Conservation (phyloP, 2,113 vertebrate species). For the Tachycineta bicolor region DNA sequence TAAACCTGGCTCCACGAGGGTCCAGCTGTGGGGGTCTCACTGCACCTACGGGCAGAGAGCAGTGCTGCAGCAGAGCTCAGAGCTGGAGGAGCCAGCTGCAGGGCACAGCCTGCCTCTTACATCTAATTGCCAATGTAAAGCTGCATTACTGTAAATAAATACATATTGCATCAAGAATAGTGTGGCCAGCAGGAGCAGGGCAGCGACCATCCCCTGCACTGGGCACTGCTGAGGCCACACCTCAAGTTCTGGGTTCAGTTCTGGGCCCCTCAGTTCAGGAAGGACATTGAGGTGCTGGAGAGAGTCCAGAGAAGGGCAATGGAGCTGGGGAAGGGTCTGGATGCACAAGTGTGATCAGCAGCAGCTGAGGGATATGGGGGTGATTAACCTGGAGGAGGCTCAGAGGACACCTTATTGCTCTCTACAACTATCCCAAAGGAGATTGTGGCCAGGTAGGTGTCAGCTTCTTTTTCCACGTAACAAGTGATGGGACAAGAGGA, state of each 20-base stretch:
- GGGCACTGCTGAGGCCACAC: fast-evolving
- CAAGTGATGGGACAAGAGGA: background rate
- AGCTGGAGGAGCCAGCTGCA: background rate
- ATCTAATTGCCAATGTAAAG: background rate
- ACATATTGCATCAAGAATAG: background rate
- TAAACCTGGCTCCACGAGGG: background rate
- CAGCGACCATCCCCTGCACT: fast-evolving
- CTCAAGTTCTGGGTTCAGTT: background rate
- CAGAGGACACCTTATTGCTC: fast-evolving
- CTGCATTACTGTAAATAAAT: background rate
- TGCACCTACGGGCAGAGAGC: background rate
- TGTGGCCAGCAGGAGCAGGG: background rate
- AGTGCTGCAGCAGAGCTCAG: background rate
- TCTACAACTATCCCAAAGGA: background rate
- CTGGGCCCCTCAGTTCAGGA: fast-evolving
- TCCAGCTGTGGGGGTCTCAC: fast-evolving
- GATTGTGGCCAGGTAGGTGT: background rate
- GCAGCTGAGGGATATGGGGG: fast-evolving
- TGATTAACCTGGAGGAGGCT: background rate
- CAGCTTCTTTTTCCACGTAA: background rate
- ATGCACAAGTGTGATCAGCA: background rate
- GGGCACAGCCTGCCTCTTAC: background rate
- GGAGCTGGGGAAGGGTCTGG: background rate
- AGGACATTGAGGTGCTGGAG: too few species aligned
- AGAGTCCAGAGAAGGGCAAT: fast-evolving